Conservation (phyloP, 1,140 invertebrate species). For the Zaprionus vittiger region DNA sequence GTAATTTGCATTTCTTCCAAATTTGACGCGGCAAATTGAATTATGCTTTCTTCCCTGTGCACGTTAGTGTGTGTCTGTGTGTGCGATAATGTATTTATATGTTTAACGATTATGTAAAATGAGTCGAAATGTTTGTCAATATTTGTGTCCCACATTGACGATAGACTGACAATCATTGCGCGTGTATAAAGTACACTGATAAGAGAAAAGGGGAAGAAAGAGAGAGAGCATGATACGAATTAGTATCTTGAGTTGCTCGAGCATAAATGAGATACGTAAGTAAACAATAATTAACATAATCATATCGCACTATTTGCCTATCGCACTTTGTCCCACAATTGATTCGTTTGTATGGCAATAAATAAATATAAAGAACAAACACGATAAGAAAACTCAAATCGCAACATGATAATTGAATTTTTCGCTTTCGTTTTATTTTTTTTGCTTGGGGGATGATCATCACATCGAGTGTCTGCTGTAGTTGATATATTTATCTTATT, state of each 20-base stretch:
- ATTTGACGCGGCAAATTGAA: constrained; percentile 20
- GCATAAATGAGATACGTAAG: neutral
- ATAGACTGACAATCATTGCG: constrained; percentile 32
- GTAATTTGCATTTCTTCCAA: constrained; percentile 55
- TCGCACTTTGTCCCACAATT: neutral
- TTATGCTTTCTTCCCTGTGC: neutral
- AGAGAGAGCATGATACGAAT: neutral
- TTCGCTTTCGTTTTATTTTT: neutral
- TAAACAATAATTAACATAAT: constrained; percentile 1
- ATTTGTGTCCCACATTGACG: constrained; percentile 37
- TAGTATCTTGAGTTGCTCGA: neutral
- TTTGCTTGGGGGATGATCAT: neutral
- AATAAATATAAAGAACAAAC: neutral
- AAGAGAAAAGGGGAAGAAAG: neutral
- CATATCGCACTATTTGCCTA: neutral
- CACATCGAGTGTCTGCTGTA: neutral
- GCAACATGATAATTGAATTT: neutral
- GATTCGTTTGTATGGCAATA: neutral
- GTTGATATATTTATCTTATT: constrained; percentile 25
- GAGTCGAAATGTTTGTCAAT: constrained; percentile 44
- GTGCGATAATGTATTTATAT: too few relatives aligned
- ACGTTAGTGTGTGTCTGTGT: neutral
- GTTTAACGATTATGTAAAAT: constrained; percentile 38
- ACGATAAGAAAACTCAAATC: neutral
- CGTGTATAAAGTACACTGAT: neutral